Evolutionary conservation across 2,113 vertebrate species (phyloP).

Genomic region (Ochotona curzoniae): DNA sequence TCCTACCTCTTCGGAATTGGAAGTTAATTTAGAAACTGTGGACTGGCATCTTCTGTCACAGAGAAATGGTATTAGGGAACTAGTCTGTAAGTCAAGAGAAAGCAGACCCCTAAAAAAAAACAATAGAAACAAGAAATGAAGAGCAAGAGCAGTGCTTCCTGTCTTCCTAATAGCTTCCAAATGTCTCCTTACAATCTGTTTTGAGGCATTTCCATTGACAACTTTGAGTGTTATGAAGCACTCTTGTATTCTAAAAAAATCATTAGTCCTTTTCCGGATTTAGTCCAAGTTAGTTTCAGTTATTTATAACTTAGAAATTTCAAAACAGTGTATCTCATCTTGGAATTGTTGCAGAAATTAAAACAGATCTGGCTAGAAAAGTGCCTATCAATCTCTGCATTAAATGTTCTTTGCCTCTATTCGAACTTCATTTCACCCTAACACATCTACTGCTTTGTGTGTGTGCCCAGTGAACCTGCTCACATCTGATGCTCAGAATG

Average conservation of each 20-base stretch:
- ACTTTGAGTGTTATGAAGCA: neutral
- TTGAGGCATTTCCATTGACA: neutral
- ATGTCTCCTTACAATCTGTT: slow-evolving; percentile 17
- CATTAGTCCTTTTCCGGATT: neutral
- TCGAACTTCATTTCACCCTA: neutral
- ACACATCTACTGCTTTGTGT: neutral
- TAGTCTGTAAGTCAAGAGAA: neutral
- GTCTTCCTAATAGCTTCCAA: neutral
- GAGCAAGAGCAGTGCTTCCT: neutral
- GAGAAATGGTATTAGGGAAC: neutral
- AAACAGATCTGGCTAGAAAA: neutral
- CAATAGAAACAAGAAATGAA: neutral
- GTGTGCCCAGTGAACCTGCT: neutral
- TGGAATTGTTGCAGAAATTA: neutral
- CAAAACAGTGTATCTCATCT: neutral
- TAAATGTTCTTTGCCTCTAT: slow-evolving; percentile 5
- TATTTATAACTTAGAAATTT: neutral
- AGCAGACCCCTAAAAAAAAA: neutral
- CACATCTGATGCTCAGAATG: neutral
- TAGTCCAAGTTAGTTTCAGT: neutral
- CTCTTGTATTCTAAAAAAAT: neutral
- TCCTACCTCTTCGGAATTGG: neutral
- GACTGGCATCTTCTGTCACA: neutral
- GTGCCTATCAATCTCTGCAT: neutral
- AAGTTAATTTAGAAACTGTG: neutral